Percentiles rank a stretch among this genome's conserved stretches.
These are phyloP conservation scores for Vicugna pacos DNA, from an alignment of 2,113 vertebrate genomes.

Conservation along the genomic window DNA sequence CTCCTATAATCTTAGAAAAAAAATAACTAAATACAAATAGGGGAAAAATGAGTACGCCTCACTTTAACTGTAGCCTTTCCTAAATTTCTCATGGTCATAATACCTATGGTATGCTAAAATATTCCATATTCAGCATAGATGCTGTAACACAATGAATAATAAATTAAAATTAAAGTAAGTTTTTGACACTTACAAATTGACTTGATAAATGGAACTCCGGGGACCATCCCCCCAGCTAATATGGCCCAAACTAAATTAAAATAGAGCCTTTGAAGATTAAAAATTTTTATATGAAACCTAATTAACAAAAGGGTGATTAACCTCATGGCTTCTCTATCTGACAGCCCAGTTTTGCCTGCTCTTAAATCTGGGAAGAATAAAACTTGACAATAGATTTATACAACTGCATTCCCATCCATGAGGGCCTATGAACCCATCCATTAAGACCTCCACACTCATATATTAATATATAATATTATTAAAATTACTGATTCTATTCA, in stretches of 20 bases:
- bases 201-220: background rate
- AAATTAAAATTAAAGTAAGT: background rate
- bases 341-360: background rate
- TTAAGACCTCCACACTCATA: background rate
- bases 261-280: background rate
- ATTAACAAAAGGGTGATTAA: background rate
- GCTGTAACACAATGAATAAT: background rate
- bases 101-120: background rate
- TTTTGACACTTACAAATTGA: background rate
- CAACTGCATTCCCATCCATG: background rate
- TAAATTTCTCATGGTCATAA: background rate
- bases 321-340: background rate
- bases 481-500: background rate
- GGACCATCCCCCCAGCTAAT: background rate
- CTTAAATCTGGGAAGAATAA: background rate
- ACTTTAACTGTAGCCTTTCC: background rate
- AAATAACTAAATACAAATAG: background rate
- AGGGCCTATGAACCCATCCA: no score
- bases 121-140: background rate
- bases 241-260: background rate
- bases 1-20: background rate
- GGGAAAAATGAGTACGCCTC: background rate
- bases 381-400: background rate
- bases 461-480: background rate
- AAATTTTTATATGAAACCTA: background rate